These are phyloP conservation scores for Enteromius thamalakanensis DNA, from an alignment of 2,797 vertebrate species.

Conservation along the genomic window DNA sequence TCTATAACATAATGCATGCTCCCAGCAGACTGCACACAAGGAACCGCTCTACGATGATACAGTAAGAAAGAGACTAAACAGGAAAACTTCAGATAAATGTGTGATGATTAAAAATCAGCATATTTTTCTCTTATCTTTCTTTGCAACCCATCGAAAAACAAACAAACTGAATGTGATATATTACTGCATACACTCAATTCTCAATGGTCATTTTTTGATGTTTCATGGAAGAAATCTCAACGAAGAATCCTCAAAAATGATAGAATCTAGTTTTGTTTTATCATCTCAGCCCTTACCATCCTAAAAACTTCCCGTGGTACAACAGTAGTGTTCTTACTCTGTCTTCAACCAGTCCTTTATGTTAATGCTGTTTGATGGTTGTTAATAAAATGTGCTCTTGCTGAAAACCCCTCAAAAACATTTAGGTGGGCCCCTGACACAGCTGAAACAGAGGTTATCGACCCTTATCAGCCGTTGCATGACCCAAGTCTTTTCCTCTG, in stretches of 20 bases:
- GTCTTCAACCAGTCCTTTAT: not conserved
- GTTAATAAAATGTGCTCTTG: not conserved
- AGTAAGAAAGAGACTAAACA: conserved; percentile 59
- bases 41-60: not conserved
- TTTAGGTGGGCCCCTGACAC: conserved; percentile 10
- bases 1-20: not conserved
- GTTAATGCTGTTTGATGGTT: not conserved
- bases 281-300: conserved; percentile 14
- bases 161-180: conserved; percentile 3
- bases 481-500: conserved; percentile 12
- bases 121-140: conserved; percentile 49
- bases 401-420: not conserved
- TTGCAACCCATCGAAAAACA: conserved; percentile 12
- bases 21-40: not conserved
- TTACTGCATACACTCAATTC: not conserved
- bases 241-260: not conserved
- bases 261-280: not conserved
- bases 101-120: conserved; percentile 37
- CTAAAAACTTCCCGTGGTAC: not conserved
- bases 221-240: conserved; percentile 2
- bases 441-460: conserved; percentile 26
- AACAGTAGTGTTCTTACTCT: not conserved
- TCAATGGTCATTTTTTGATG: not conserved
- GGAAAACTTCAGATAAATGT: conserved; percentile 48
- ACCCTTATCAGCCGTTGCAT: conserved; percentile 9